Evolutionary conservation across 1,140 invertebrate species (phyloP), one percentile per base, ranked within the genome.

Genomic region (Macrobrachium rosenbergii): DNA sequence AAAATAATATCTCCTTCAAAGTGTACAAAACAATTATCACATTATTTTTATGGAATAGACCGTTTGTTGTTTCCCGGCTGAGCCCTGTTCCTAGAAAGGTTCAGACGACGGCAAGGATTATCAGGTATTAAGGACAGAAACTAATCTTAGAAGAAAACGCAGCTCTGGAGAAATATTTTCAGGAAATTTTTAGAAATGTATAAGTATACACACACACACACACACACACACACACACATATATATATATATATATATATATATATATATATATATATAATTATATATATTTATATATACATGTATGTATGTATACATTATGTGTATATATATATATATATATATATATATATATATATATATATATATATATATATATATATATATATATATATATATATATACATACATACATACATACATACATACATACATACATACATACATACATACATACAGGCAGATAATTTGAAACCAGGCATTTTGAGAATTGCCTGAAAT

Each of bases 361-460:
- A 16, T n/a, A 69, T n/a, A 69, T n/a, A n/a, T n/a, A 69, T n/a
- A 69, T n/a, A 69, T n/a, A 69, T n/a, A 69, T n/a, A 69, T n/a
- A 69, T n/a, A 69, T n/a, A 69, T n/a, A 69, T n/a, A 69, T n/a
- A 69, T n/a, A 69, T n/a, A 69, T n/a, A 69, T n/a, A 69, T 69
- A 69, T n/a, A 69, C 7, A 69, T n/a, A 69, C 7, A 69, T 69
- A 69, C 7, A 69, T 28, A n/a, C 19, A 69, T n/a, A 69, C 7
- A 69, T 12, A 69, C n/a, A n/a, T 69, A 69, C n/a, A 69, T 69
- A 19, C n/a, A n/a, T 69, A n/a, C n/a, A 69, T 69, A 69, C n/a
- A 19, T 69, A n/a, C n/a, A n/a, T 69, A 69, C n/a, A 69, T 69
- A 69, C n/a, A 69, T 69, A 69, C n/a, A n/a, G 14, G n/a, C n/a